Conservation (phyloP, 2,888 invertebrate species). For the Cyclophora punctaria region DNA sequence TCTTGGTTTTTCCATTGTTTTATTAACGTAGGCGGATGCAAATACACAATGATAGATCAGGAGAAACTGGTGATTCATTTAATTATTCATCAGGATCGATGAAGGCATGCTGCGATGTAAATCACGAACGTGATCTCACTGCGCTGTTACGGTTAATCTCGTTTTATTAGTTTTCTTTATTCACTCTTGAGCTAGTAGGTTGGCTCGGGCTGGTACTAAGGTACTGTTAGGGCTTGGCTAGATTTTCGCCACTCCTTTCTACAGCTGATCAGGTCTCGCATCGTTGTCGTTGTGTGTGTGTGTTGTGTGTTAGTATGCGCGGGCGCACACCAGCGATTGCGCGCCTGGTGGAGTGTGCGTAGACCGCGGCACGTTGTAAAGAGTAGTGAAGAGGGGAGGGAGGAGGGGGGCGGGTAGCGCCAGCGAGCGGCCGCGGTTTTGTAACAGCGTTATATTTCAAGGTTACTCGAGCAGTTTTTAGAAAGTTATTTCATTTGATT, state of each 20-base stretch:
- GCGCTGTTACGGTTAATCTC: constrained; percentile 17
- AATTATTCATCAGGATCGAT: constrained; percentile 25
- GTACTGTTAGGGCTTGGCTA: constrained; percentile 41
- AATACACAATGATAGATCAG: constrained; percentile 22
- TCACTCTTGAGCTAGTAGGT: constrained; percentile 1
- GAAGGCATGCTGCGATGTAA: constrained; percentile 5
- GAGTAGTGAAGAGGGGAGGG: constrained; percentile 33
- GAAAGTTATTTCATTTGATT: constrained; percentile 69
- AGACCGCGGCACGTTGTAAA: constrained; percentile 32
- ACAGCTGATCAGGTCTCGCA: constrained; percentile 14
- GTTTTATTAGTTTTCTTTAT: neutral
- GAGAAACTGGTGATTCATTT: constrained; percentile 28
- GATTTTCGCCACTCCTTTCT: constrained; percentile 65
- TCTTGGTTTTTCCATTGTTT: constrained; percentile 29
- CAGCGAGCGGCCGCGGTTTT: constrained; percentile 69
- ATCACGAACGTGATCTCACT: no score
- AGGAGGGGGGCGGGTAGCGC: constrained; percentile 49
- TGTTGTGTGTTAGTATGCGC: constrained; percentile 20
- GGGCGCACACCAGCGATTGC: constrained; percentile 34
- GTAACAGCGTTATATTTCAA: constrained; percentile 74
- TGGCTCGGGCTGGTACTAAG: constrained; percentile 15
- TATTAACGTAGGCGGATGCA: constrained; percentile 23
- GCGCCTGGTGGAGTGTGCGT: constrained; percentile 50
- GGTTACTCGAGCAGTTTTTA: constrained; percentile 73
- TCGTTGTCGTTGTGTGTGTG: constrained; percentile 27